phyloP scores from a whole-genome alignment of 2,888 invertebrate species.

The Mythimna pallens region DNA sequence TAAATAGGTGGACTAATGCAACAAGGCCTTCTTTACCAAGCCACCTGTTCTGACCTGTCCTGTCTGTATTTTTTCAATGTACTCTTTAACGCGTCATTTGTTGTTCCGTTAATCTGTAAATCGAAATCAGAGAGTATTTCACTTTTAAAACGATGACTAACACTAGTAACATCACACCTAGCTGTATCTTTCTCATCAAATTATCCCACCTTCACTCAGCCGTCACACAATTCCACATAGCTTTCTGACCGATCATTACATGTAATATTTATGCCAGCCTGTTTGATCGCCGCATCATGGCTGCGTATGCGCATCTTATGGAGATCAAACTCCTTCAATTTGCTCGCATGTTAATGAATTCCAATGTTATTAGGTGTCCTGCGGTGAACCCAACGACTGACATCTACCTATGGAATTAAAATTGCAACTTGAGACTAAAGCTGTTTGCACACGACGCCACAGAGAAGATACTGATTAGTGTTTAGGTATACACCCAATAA shows the following conservation, averaged over 20 bases:
- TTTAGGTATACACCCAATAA: conserved; percentile 32
- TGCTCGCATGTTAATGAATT: conserved; percentile 65
- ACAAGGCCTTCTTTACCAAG: too few species aligned
- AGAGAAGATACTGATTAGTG: conserved; percentile 35
- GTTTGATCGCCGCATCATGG: conserved; percentile 47
- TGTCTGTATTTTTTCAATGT: too few species aligned
- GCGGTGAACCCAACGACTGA: conserved; percentile 57
- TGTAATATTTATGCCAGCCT: conserved; percentile 53
- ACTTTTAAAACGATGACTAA: background rate
- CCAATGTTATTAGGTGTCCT: conserved; percentile 64
- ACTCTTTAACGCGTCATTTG: background rate
- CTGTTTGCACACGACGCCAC: conserved; percentile 54
- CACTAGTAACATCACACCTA: background rate
- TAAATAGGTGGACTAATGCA: too few species aligned
- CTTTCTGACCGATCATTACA: conserved; percentile 46
- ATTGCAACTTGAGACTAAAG: conserved; percentile 76
- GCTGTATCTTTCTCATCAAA: conserved; percentile 22
- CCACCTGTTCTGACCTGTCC: too few species aligned
- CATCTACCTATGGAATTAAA: conserved; percentile 72
- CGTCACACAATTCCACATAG: conserved; percentile 31
- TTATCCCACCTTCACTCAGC: conserved; percentile 26
- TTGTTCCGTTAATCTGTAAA: background rate
- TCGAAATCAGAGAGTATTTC: background rate
- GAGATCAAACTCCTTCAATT: conserved; percentile 64
- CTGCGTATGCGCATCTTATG: conserved; percentile 55